These are phyloP conservation scores for Gila robusta DNA, from an alignment of 2,797 vertebrate species.

Conservation along the genomic window DNA sequence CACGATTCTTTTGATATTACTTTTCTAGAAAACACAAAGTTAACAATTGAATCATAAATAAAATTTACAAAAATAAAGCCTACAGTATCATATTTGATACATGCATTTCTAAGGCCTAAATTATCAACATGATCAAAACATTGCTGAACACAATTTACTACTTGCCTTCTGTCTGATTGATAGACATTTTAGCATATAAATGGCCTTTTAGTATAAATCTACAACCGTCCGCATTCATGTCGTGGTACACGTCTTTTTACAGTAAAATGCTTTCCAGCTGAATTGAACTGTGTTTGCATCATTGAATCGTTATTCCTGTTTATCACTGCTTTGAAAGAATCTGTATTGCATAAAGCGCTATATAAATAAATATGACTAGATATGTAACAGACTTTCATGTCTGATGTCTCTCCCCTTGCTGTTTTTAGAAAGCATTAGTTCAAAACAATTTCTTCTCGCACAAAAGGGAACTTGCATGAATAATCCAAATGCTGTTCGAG, in stretches of 20 bases:
- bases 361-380: neutral
- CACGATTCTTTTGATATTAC: neutral
- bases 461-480: slow-evolving; percentile 50
- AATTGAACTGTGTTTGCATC: neutral
- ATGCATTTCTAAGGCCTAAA: neutral
- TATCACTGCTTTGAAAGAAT: neutral
- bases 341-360: neutral
- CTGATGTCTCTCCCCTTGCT: neutral
- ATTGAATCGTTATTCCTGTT: no score
- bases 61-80: neutral
- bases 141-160: no score
- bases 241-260: neutral
- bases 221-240: neutral
- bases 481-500: slow-evolving; percentile 61
- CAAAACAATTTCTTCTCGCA: slow-evolving; percentile 38
- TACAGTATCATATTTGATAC: neutral
- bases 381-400: neutral
- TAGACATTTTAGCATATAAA: neutral
- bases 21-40: neutral
- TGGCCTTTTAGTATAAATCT: neutral
- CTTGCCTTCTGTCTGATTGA: no score
- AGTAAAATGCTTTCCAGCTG: no score
- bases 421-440: slow-evolving; percentile 33
- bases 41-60: neutral
- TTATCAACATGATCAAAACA: neutral